Percentiles rank a stretch among this genome's conserved stretches.
Evolutionary conservation across 1,140 invertebrate genomes (phyloP).

Genomic region (Psix sp.): DNA sequence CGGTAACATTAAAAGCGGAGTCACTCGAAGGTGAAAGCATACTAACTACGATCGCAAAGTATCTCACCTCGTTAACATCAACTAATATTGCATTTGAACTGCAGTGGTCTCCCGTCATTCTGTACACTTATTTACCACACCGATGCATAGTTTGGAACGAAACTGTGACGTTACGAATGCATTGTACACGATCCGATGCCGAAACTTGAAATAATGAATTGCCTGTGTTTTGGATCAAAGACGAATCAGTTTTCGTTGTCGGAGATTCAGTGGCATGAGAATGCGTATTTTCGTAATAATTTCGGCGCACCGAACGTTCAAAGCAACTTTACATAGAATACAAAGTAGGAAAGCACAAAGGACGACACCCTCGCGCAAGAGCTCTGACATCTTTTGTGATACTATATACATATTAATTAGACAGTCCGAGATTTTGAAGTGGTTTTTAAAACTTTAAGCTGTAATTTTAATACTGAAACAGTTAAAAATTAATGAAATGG

Average conservation of each 20-base stretch:
- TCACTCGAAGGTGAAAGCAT: conserved; percentile 24
- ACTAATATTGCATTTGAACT: conserved; percentile 1
- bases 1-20: conserved; percentile 27
- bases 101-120: no score
- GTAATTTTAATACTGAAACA: conserved; percentile 19
- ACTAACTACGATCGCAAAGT: conserved; percentile 36
- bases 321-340: conserved; percentile 55
- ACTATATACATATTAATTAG: conserved; percentile 56
- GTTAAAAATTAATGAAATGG: no score
- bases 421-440: conserved; percentile 34
- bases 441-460: conserved; percentile 39
- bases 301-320: conserved; percentile 40
- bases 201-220: conserved; percentile 28
- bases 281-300: conserved; percentile 52
- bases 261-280: conserved; percentile 14
- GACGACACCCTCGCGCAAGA: conserved; percentile 50
- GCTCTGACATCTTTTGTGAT: conserved; percentile 52
- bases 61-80: conserved; percentile 25
- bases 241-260: conserved; percentile 38
- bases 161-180: conserved; percentile 1
- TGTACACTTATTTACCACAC: no score
- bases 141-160: no score
- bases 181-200: conserved; percentile 22
- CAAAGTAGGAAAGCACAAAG: conserved; percentile 56
- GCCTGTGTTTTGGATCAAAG: conserved; percentile 32